These are phyloP conservation scores for Rattus norvegicus DNA, from an alignment of 2,113 vertebrate species.

Conservation along the genomic window DNA sequence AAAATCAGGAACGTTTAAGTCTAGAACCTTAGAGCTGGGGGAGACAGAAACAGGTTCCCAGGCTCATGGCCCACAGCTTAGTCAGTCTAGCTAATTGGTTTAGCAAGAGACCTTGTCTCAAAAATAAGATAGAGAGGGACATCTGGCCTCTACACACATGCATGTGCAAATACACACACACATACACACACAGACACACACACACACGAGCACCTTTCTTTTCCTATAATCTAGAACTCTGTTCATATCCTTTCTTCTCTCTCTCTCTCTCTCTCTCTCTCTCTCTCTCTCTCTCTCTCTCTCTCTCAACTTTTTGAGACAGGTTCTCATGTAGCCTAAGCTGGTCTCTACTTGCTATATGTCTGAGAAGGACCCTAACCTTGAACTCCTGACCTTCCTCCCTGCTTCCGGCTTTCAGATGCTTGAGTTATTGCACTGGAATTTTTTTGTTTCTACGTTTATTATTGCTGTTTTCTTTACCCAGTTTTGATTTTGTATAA, in stretches of 20 bases:
- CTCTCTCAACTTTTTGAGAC: background rate
- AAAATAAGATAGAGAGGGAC: background rate
- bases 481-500: too few relatives aligned
- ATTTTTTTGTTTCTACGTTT: background rate
- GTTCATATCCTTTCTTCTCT: background rate
- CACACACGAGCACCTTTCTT: background rate
- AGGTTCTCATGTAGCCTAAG: background rate
- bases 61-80: background rate
- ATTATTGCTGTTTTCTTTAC: too few relatives aligned
- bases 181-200: background rate
- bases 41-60: background rate
- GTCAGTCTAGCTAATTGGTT: background rate
- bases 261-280: rapidly evolving
- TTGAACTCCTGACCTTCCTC: background rate
- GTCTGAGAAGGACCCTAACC: background rate
- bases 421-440: background rate
- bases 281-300: background rate
- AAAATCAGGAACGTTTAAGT: background rate
- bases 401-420: background rate
- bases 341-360: background rate
- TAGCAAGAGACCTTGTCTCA: background rate
- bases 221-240: background rate
- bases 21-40: background rate
- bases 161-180: background rate
- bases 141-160: background rate